Conservation (phyloP, 2,113 vertebrate species). For the Petaurus breviceps region DNA sequence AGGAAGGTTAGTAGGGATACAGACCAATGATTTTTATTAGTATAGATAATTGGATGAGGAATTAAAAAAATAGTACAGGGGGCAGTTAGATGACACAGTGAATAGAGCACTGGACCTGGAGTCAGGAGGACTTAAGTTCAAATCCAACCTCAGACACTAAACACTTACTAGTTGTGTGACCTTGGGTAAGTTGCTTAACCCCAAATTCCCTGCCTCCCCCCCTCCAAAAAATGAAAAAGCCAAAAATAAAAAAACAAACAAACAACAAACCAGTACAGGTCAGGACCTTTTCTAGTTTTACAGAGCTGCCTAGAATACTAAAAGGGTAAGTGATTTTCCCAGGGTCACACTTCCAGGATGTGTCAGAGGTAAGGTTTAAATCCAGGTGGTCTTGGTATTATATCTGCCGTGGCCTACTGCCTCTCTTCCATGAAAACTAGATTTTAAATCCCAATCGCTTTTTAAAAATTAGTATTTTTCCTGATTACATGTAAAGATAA, state of each 20-base stretch:
- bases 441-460: not conserved
- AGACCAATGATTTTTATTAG: not conserved
- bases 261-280: not conserved
- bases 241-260: no score
- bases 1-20: conserved; percentile 13
- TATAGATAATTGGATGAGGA: not conserved
- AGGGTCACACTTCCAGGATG: not conserved
- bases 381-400: not conserved
- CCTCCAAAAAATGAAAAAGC: no score
- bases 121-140: no score
- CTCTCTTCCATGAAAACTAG: not conserved
- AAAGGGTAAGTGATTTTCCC: not conserved
- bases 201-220: no score
- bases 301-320: not conserved
- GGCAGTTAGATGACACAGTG: no score
- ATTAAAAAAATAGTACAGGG: not conserved
- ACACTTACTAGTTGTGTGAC: no score
- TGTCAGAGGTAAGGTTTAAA: not conserved
- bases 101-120: no score
- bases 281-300: not conserved
- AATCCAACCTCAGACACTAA: no score
- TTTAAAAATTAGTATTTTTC: not conserved
- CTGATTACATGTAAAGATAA: no score
- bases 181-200: no score
- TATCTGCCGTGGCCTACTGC: not conserved